Conservation (phyloP, 2,888 invertebrate genomes). For the Hemaris fuciformis region DNA sequence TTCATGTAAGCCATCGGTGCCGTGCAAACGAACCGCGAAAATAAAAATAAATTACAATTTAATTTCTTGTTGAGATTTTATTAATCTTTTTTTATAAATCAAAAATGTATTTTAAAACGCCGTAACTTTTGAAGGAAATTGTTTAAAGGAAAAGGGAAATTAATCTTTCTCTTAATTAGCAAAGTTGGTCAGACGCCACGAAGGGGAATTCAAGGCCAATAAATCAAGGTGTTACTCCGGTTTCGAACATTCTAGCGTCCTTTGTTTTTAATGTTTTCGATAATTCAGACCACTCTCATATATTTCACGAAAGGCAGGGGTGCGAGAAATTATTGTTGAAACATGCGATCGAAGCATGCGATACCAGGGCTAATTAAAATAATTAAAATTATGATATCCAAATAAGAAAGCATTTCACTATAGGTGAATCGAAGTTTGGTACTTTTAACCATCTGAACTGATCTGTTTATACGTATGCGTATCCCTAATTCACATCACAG, state of each 20-base stretch:
- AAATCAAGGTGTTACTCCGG: slow-evolving; percentile 73
- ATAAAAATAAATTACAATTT: slow-evolving; percentile 9
- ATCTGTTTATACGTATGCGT: too few relatives aligned
- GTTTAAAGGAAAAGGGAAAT: slow-evolving; percentile 74
- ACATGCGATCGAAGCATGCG: neutral
- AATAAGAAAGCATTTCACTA: too few relatives aligned
- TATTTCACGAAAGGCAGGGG: slow-evolving; percentile 41
- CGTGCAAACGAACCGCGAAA: neutral
- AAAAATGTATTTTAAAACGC: slow-evolving; percentile 49
- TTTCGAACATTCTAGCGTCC: slow-evolving; percentile 53
- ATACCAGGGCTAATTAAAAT: too few relatives aligned
- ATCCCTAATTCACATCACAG: too few relatives aligned
- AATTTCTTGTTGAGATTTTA: neutral
- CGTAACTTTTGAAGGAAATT: slow-evolving; percentile 69
- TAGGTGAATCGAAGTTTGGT: too few relatives aligned
- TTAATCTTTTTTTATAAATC: slow-evolving; percentile 33
- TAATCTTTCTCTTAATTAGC: slow-evolving; percentile 79
- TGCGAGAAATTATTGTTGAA: neutral
- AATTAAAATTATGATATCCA: too few relatives aligned
- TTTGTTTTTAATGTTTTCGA: slow-evolving; percentile 55
- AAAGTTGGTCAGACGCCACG: slow-evolving; percentile 68
- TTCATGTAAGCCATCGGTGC: neutral
- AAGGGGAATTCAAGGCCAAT: slow-evolving; percentile 68
- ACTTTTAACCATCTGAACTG: too few relatives aligned
- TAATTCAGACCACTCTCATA: slow-evolving; percentile 52